Conservation (phyloP, 2,888 invertebrate genomes). For the Drosophila peninsularis region DNA sequence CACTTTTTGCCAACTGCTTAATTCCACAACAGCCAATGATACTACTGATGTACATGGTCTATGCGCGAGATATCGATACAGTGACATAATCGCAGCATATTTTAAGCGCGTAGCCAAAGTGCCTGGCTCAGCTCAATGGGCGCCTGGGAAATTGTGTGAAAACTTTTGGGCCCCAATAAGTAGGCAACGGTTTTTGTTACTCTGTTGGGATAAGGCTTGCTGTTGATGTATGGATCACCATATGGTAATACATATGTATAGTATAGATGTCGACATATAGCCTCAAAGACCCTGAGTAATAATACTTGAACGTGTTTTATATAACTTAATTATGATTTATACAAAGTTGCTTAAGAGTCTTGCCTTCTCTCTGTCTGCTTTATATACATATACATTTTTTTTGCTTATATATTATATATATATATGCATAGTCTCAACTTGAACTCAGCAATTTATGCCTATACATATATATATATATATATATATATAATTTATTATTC, state of each 20-base stretch:
- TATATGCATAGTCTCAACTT: neutral
- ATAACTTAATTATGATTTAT: neutral
- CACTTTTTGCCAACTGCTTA: slow-evolving; percentile 20
- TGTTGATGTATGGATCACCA: neutral
- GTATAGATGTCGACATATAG: too few species aligned
- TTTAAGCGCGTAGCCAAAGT: neutral
- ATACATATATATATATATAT: neutral
- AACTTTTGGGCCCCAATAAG: neutral
- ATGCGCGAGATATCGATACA: neutral
- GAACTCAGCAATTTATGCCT: neutral
- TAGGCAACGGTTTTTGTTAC: neutral
- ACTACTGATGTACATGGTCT: neutral
- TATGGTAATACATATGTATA: neutral
- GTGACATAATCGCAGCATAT: neutral
- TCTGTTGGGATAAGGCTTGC: neutral
- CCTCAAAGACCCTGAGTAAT: too few species aligned
- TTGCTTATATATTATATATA: neutral
- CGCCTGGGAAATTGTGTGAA: neutral
- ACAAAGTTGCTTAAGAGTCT: neutral
- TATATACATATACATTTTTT: neutral
- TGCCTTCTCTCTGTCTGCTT: neutral
- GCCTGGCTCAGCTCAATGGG: neutral
- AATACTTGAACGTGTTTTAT: neutral
- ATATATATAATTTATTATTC: slow-evolving; percentile 1
- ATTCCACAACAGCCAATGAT: neutral